phyloP scores from a whole-genome alignment of 2,888 invertebrate genomes.

The Zeuzera pyrina region DNA sequence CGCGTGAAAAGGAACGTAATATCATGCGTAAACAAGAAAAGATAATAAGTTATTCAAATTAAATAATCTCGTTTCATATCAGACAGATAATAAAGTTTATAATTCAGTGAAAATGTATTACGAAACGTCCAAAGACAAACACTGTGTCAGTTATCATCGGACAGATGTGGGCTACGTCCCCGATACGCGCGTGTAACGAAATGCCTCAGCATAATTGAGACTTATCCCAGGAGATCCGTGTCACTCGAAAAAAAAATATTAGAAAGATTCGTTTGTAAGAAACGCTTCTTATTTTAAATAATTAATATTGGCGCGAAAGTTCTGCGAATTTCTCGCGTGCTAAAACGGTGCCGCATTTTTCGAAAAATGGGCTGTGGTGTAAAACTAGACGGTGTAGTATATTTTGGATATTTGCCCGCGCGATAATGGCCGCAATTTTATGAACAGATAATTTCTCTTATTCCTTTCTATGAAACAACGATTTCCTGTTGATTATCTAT shows the following conservation, averaged over 20 bases:
- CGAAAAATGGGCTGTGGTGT: neutral
- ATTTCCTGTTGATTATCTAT: neutral
- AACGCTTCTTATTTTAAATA: slow-evolving; percentile 26
- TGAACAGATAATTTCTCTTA: slow-evolving; percentile 2
- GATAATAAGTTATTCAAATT: too few species aligned
- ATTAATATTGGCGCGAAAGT: slow-evolving; percentile 8
- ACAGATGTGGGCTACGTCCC: slow-evolving; percentile 50
- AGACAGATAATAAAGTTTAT: slow-evolving; percentile 26
- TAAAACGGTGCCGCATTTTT: neutral
- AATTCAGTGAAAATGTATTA: slow-evolving; percentile 18
- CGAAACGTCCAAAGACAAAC: slow-evolving; percentile 6
- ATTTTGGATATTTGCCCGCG: slow-evolving; percentile 3
- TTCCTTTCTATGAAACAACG: neutral
- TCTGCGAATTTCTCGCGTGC: slow-evolving; percentile 1
- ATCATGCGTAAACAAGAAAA: neutral
- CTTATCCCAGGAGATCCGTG: slow-evolving; percentile 30
- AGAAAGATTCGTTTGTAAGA: slow-evolving; percentile 26
- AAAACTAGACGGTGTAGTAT: neutral
- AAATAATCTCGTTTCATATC: slow-evolving; percentile 8
- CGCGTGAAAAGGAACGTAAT: slow-evolving; percentile 16
- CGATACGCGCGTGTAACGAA: slow-evolving; percentile 27
- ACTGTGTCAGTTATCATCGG: slow-evolving; percentile 30
- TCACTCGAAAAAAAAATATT: slow-evolving; percentile 31
- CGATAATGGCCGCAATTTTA: neutral
- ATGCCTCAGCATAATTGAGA: slow-evolving; percentile 38